These are phyloP conservation scores for Shinisaurus crocodilurus DNA, from an alignment of 2,113 vertebrate genomes.

Conservation along the genomic window DNA sequence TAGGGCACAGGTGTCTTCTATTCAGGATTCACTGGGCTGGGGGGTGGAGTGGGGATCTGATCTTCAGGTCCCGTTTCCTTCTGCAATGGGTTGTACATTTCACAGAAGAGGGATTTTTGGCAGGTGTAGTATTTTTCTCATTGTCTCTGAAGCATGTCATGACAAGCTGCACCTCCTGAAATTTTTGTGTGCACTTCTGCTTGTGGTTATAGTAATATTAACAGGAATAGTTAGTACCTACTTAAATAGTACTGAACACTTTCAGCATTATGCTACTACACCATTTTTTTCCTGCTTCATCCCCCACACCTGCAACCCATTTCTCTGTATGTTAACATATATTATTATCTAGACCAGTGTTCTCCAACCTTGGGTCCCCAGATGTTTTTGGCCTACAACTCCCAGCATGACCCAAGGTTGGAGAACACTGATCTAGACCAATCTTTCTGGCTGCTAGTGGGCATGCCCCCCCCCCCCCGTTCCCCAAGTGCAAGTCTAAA, in stretches of 20 bases:
- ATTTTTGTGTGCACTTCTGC: too few relatives aligned
- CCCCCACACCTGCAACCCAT: background rate
- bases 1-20: background rate
- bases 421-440: background rate
- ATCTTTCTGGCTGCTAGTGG: background rate
- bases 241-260: too few relatives aligned
- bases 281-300: background rate
- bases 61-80: background rate
- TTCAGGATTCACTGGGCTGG: background rate
- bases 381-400: too few relatives aligned
- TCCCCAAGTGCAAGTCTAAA: too few relatives aligned
- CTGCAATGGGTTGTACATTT: background rate
- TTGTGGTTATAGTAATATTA: too few relatives aligned
- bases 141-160: background rate
- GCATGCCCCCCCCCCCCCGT: background rate
- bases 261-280: background rate
- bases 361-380: background rate
- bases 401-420: too few relatives aligned
- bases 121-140: background rate
- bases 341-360: background rate
- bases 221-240: too few relatives aligned
- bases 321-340: background rate
- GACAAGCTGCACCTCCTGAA: background rate
- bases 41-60: background rate
- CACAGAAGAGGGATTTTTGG: background rate